A percentile compares a stretch with the other conserved stretches of the same genome.
Conservation (phyloP, 37 sponge, comb jelly and placozoan genomes). For the Bolinopsis microptera region DNA sequence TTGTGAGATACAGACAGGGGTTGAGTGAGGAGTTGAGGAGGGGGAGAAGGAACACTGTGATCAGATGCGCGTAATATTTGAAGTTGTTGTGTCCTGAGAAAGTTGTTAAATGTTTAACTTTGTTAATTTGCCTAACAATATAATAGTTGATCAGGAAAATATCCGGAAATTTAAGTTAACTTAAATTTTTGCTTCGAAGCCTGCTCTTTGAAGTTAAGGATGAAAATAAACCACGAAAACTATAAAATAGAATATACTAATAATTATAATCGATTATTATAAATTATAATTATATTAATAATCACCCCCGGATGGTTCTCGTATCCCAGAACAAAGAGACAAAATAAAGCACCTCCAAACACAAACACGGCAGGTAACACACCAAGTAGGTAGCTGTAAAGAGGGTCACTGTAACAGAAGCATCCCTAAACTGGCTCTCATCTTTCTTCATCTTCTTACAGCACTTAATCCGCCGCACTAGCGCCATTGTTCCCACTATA, state of each 20-base stretch:
- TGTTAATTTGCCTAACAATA: too few relatives aligned
- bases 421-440: background rate
- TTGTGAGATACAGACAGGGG: background rate
- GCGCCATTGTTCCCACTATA: background rate
- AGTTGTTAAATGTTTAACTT: too few relatives aligned
- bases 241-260: too few relatives aligned
- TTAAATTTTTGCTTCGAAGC: too few relatives aligned
- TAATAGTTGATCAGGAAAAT: too few relatives aligned
- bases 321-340: background rate
- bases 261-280: too few relatives aligned
- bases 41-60: background rate
- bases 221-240: too few relatives aligned
- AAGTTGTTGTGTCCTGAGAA: background rate
- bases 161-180: too few relatives aligned
- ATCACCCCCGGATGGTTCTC: too few relatives aligned
- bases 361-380: background rate
- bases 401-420: background rate
- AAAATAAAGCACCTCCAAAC: background rate
- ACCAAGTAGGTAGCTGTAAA: background rate
- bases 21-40: background rate
- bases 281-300: too few relatives aligned
- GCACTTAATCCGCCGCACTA: background rate
- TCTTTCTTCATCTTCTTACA: background rate
- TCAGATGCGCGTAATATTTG: background rate
- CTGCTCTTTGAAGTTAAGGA: too few relatives aligned